These are phyloP conservation scores for Mnemiopsis leidyi DNA, from an alignment of 37 sponge, comb jelly and placozoan genomes.

Conservation along the genomic window DNA sequence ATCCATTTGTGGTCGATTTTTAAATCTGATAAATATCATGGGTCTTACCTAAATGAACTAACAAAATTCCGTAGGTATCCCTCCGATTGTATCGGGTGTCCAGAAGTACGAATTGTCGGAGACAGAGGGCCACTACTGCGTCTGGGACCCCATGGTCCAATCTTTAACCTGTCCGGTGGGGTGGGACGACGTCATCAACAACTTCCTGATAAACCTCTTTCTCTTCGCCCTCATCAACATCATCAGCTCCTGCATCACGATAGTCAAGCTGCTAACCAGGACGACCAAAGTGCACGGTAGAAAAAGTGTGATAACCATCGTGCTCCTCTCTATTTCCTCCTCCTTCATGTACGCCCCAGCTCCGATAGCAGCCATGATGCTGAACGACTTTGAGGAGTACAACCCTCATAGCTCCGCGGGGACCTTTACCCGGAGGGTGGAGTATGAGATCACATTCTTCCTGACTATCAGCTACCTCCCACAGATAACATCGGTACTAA, in stretches of 20 bases:
- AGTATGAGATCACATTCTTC: slow-evolving; percentile 34
- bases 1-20: too few relatives aligned
- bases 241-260: slow-evolving; percentile 34
- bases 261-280: background rate
- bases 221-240: slow-evolving; percentile 22
- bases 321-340: slow-evolving; percentile 34
- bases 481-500: slow-evolving; percentile 36
- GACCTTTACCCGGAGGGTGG: background rate
- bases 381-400: slow-evolving; percentile 36
- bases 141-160: slow-evolving; percentile 43
- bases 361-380: background rate
- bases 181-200: slow-evolving; percentile 46
- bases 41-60: too few relatives aligned
- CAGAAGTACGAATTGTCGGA: slow-evolving; percentile 4
- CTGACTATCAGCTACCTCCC: slow-evolving; percentile 1
- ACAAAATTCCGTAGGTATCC: too few relatives aligned
- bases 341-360: slow-evolving; percentile 38
- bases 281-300: slow-evolving; percentile 17
- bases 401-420: background rate
- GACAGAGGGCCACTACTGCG: slow-evolving; percentile 2
- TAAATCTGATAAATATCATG: too few relatives aligned
- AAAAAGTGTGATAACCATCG: slow-evolving; percentile 40
- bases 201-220: slow-evolving; percentile 18
- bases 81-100: background rate
- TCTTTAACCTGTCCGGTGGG: background rate